Evolutionary conservation across 2,113 vertebrate genomes (phyloP), one percentile per base, ranked within the genome.

Genomic region (Okapia johnstoni): DNA sequence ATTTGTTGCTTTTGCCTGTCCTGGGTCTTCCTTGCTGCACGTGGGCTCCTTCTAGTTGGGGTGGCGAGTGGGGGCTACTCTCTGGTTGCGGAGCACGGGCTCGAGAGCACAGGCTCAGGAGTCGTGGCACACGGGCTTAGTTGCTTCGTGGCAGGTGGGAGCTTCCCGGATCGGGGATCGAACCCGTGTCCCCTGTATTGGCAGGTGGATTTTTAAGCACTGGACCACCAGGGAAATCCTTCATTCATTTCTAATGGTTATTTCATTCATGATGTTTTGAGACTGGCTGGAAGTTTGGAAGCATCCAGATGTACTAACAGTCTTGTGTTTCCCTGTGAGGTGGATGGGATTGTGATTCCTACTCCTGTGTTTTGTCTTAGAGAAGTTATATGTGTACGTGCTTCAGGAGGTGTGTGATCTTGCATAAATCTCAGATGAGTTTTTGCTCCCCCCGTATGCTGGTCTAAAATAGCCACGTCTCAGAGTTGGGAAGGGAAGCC

Each of bases 91-190:
- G 23, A 14, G 40, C 66, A 3, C 21, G 3, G 19, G n/a, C n/a
- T 40, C 0, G 5, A 2, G 36, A 23, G 10, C 70, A 43, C 23
- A 14, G 23, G 70, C 12, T 15, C 40, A 14, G 36, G 0, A 13
- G 36, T 11, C 25, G 36, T 14, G 70, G 12, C 2, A 2, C 36
- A 43, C 14, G 23, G 12, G 23, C 70, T 14, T 14, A 2, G 70
- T 76, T 76, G 70, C 40, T 76, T 12, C 3, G 1, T 15, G 70
- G 40, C 70, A 14, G 0, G 70, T 76, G 70, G 40, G 6, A 4
- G 26, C 70, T 26, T 76, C 70, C 70, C 12, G 2, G 52, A 4
- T 15, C 40, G 15, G 40, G 70, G 40, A 15, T 40, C 0, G 0
- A 26, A 43, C 40, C 23, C 1, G 6, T 14, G 70, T 43, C 70